Percentiles rank a stretch among this genome's conserved stretches.
Conservation (phyloP, 2,113 vertebrate genomes). For the Aldabrachelys gigantea region DNA sequence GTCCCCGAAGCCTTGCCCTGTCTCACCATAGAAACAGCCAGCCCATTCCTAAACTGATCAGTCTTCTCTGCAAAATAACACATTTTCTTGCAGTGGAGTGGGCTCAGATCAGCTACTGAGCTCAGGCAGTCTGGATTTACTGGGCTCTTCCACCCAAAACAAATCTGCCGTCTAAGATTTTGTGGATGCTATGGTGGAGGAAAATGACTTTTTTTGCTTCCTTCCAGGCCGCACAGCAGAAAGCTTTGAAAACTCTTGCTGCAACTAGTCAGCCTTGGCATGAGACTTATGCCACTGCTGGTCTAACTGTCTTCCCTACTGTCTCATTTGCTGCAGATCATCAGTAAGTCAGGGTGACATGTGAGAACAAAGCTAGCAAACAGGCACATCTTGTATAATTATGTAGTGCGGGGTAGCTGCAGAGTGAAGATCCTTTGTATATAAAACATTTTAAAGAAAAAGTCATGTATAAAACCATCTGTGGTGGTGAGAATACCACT, state of each 20-base stretch:
- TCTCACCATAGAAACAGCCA: not conserved
- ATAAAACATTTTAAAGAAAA: fast-evolving
- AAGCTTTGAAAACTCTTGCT: not conserved
- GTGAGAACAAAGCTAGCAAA: not conserved
- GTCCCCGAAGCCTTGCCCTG: not conserved
- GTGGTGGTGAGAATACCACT: not conserved
- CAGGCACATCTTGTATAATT: not conserved
- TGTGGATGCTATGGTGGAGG: not conserved
- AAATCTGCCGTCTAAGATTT: not conserved
- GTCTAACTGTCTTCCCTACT: not conserved
- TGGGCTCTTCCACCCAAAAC: too few relatives aligned
- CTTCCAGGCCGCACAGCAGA: not conserved
- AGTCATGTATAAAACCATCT: not conserved
- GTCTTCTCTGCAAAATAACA: not conserved
- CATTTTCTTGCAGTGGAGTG: fast-evolving
- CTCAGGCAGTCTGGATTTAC: not conserved
- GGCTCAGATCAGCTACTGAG: not conserved
- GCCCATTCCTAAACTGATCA: not conserved
- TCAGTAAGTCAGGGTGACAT: not conserved
- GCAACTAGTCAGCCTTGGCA: not conserved
- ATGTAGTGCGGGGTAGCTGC: not conserved
- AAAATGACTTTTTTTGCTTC: fast-evolving
- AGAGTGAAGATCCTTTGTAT: not conserved
- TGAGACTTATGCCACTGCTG: not conserved
- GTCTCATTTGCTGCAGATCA: not conserved